These are phyloP conservation scores for Pteronura brasiliensis DNA, from an alignment of 2,113 vertebrate genomes.

Conservation along the genomic window DNA sequence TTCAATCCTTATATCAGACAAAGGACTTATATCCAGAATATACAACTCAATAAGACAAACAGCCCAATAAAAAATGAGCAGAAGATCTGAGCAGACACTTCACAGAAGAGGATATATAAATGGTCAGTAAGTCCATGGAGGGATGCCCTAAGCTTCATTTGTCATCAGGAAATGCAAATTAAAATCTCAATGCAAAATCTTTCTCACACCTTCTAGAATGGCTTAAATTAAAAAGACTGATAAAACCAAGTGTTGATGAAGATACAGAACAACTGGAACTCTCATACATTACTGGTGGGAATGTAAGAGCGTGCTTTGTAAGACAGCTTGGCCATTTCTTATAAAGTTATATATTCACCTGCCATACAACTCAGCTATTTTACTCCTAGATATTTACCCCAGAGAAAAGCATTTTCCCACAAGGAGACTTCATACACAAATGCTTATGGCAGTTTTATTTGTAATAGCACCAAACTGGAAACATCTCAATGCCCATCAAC, in stretches of 20 bases:
- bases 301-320: neutral
- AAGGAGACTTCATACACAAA: neutral
- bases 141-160: neutral
- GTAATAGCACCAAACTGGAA: neutral
- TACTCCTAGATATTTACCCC: neutral
- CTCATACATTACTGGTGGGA: neutral
- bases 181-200: neutral
- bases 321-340: neutral
- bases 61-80: neutral
- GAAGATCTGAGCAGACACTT: neutral
- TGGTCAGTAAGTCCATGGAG: neutral
- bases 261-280: neutral
- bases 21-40: neutral
- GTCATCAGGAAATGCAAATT: neutral
- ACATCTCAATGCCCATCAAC: neutral
- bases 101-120: neutral
- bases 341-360: neutral
- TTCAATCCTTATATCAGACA: neutral
- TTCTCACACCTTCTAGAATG: neutral
- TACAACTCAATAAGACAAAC: neutral
- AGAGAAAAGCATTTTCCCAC: neutral
- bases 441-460: neutral
- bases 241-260: neutral
- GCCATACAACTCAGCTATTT: neutral
- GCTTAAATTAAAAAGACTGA: too few species aligned